Conservation (phyloP, 2,113 vertebrate genomes). For the Spilogale gracilis region DNA sequence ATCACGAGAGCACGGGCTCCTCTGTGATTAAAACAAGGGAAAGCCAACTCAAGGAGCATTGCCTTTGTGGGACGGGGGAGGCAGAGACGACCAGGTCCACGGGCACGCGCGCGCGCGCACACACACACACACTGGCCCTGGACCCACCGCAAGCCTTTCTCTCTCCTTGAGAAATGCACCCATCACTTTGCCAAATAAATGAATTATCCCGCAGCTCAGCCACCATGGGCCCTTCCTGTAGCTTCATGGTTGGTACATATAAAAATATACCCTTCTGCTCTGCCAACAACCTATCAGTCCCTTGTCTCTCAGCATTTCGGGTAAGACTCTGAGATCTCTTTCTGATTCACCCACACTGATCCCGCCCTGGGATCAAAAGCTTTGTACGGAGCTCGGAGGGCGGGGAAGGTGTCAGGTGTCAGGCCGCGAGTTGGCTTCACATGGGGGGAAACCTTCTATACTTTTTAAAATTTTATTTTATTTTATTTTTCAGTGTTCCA, state of each 20-base stretch:
- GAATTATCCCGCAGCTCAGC: conserved; percentile 63
- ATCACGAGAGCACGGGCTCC: conserved; percentile 50
- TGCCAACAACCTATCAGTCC: conserved; percentile 66
- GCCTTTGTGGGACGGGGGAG: background rate
- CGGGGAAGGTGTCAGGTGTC: conserved; percentile 43
- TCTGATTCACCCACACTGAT: conserved; percentile 43
- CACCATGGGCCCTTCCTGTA: conserved; percentile 57
- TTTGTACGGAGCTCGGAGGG: background rate
- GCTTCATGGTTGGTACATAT: conserved; percentile 60
- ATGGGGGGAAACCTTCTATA: conserved; percentile 36
- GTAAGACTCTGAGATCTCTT: conserved; percentile 35
- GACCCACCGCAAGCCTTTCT: background rate
- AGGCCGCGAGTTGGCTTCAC: background rate
- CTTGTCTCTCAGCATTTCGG: conserved; percentile 59
- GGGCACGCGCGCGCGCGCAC: background rate
- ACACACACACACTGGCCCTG: background rate
- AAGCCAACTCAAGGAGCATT: background rate
- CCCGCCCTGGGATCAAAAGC: conserved; percentile 50
- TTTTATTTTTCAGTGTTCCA: too few species aligned
- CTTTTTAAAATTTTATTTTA: conserved; percentile 64
- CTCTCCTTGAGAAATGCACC: conserved; percentile 45
- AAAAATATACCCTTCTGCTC: conserved; percentile 72
- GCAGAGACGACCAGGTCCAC: background rate
- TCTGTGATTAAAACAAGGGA: conserved; percentile 60
- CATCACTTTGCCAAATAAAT: conserved; percentile 58